These are phyloP conservation scores for Diadumene lineata DNA, from an alignment of 92 coral and sea anemone species.

Conservation along the genomic window DNA sequence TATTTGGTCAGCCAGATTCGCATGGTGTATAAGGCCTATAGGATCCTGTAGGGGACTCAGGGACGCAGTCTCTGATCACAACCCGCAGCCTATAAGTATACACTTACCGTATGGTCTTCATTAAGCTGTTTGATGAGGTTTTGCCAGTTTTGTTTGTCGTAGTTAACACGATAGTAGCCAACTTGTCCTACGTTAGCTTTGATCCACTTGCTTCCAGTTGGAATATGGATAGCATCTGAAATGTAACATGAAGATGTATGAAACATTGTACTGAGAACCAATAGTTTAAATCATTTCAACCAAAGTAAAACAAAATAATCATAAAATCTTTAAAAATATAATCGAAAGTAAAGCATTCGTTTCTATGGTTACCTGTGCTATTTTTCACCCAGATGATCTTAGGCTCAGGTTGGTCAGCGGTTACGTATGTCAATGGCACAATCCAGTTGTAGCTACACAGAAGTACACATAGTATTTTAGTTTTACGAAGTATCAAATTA, in stretches of 20 bases:
- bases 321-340: too few species aligned
- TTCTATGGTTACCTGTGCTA: conserved; percentile 10
- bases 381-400: conserved; percentile 77
- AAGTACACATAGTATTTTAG: not conserved
- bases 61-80: too few species aligned
- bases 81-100: too few species aligned
- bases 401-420: conserved; percentile 35
- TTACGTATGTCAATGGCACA: conserved; percentile 84
- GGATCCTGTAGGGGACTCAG: too few species aligned
- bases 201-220: conserved; percentile 70
- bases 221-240: conserved; percentile 12
- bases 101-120: conserved; percentile 71
- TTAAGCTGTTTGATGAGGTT: conserved; percentile 72
- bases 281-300: too few species aligned
- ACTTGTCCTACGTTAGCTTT: conserved; percentile 92
- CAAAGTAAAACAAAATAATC: too few species aligned
- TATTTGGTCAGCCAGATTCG: too few species aligned
- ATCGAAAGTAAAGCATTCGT: too few species aligned
- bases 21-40: too few species aligned
- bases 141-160: conserved; percentile 79
- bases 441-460: conserved; percentile 67
- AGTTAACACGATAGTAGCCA: conserved; percentile 96
- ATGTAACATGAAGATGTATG: not conserved
- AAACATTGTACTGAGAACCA: too few species aligned
- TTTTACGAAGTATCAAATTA: conserved; percentile 1